A percentile compares a stretch with the other conserved stretches of the same genome.
These are phyloP conservation scores for Nemurella pictetii DNA, from an alignment of 2,888 invertebrate species.

Conservation along the genomic window DNA sequence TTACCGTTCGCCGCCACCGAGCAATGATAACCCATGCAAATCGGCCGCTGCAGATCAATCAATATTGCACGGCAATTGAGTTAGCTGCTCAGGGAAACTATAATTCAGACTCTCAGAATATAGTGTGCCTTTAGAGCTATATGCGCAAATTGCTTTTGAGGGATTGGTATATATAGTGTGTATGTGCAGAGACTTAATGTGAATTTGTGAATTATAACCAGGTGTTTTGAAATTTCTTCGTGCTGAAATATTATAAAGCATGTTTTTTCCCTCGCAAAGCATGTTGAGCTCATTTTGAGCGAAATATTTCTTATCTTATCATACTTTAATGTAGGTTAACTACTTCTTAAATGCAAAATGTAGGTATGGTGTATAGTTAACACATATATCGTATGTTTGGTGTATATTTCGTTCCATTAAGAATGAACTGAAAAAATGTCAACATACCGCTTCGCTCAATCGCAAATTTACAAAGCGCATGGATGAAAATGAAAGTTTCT, in stretches of 20 bases:
- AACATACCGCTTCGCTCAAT: no score
- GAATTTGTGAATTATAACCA: background rate
- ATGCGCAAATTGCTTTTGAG: background rate
- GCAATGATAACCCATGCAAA: background rate
- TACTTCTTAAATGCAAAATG: background rate
- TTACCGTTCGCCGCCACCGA: background rate
- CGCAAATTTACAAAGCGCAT: no score
- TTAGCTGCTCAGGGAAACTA: background rate
- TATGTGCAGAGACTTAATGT: background rate
- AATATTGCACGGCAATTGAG: background rate
- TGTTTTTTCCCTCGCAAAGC: background rate
- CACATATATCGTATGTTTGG: no score
- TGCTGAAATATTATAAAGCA: background rate
- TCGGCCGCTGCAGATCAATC: background rate
- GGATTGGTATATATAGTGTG: background rate
- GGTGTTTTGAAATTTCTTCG: background rate
- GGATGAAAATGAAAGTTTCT: no score
- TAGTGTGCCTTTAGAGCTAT: background rate
- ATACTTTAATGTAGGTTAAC: background rate
- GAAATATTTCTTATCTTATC: background rate
- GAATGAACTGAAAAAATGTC: no score
- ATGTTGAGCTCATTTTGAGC: background rate
- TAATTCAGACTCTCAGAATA: background rate
- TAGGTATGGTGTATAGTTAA: background rate
- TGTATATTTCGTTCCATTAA: no score